Base-by-base conservation (phyloP, 2,797 vertebrate species). In the Halcyon badia region DNA sequence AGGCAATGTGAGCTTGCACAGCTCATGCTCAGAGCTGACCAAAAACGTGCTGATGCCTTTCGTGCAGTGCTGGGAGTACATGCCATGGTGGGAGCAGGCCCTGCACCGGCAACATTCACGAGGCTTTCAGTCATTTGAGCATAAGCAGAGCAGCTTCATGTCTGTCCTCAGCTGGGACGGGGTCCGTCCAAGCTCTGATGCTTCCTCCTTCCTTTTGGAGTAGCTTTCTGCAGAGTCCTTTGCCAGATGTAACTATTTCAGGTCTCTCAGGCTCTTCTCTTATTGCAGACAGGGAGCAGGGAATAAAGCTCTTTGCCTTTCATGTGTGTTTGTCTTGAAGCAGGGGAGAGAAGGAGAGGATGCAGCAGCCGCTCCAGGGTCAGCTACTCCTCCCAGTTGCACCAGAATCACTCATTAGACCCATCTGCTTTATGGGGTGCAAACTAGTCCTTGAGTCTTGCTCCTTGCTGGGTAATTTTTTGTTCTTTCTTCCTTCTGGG, bases 41-140 rank as follows among this genome's bases (percentile, higher is more conserved):
- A 0, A 35, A 52, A 35, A 17, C 5, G 0, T 4, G 1, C 18
- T 6, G 2, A 6, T 22, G 46, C 46, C 54, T 54, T 66, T 2
- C 4, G 15, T 1, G 10, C 18, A 4, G 22, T 11, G 18, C 33
- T 31, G 51, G 22, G 33, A 71, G 8, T 33, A 10, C 5, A 41
- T 10, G 0, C 31, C 1, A 3, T 1, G 44, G 7, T 3, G 9
- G 41, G 46, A 42, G 17, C 35, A 9, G 30, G 14, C 39, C 8
- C 41, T 2, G 25, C 21, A 10, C 33, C 39, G 0, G 22, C 5
- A 3, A 3, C 25, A 0, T 65, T 26, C 2, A 1, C 3, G 60
- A 0, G 13, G 13, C 18, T 68, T 18, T 12, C 48, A 37, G 52
- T 3, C 35, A 22, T 54, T 83, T 54, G 78, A 87, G 60, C 41